phyloP scores from a whole-genome alignment of 2,113 vertebrate species.

The Egretta garzetta region DNA sequence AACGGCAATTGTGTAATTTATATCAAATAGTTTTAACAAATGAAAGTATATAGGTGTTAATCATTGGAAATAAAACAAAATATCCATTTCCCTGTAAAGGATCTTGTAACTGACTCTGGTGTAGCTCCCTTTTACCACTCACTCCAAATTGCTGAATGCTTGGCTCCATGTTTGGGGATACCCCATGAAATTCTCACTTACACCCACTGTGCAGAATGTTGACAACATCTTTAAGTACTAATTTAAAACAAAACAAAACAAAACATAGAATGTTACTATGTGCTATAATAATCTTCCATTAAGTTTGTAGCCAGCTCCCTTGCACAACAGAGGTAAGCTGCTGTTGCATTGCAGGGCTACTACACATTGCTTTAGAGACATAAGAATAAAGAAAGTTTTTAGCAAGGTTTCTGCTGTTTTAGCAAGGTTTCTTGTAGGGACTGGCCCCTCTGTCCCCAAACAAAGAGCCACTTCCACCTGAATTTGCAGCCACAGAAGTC shows the following conservation, averaged over 20 bases:
- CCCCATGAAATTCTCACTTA: neutral
- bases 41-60: neutral
- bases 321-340: neutral
- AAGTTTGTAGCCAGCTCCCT: neutral
- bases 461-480: fast-evolving
- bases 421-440: neutral
- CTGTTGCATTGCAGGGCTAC: fast-evolving
- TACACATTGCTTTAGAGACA: neutral
- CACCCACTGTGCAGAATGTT: neutral
- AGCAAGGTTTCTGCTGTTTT: neutral
- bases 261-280: neutral
- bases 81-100: neutral
- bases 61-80: neutral
- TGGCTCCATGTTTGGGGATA: neutral
- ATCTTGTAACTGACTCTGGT: neutral
- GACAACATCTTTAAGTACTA: neutral
- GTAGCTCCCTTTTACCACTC: fast-evolving
- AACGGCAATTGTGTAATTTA: neutral
- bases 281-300: neutral
- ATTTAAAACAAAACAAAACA: neutral
- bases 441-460: neutral
- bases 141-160: neutral
- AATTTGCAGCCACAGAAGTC: neutral
- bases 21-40: neutral
- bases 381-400: neutral